Conservation (phyloP, 2,113 vertebrate genomes). For the Tapirus terrestris region DNA sequence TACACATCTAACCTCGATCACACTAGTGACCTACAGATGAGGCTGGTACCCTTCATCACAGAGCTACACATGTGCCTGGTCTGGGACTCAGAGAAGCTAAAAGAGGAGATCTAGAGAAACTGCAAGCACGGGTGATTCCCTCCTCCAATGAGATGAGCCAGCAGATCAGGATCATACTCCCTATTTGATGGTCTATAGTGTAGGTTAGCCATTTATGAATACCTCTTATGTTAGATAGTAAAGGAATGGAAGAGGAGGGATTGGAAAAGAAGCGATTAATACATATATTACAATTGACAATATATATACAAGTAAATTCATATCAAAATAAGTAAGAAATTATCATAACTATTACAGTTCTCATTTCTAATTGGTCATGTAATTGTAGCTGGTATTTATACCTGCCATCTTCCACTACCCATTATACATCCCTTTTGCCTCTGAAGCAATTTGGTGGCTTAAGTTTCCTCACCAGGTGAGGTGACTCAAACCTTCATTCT, state of each 20-base stretch:
- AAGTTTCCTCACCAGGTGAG: not conserved
- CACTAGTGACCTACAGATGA: not conserved
- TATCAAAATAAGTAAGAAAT: conserved; percentile 26
- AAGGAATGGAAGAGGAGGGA: not conserved
- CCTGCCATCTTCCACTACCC: not conserved
- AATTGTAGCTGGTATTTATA: not conserved
- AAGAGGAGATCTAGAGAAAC: not conserved
- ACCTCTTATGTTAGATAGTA: not conserved
- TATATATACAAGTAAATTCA: not conserved
- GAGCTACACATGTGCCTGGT: not conserved
- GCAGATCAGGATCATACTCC: not conserved
- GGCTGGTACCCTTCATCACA: not conserved
- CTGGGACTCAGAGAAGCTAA: not conserved
- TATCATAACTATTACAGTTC: not conserved
- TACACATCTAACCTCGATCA: not conserved
- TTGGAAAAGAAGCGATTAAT: not conserved
- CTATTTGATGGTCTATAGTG: not conserved
- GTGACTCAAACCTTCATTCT: not conserved
- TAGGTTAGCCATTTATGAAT: not conserved
- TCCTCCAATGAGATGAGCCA: not conserved
- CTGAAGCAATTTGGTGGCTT: not conserved
- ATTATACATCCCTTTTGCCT: not conserved
- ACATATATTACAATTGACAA: not conserved
- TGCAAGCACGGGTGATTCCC: not conserved
- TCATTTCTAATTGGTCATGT: not conserved